Base-by-base conservation (phyloP, 2,888 invertebrate genomes). In the Pseudococcus jackbeardsleyi region DNA sequence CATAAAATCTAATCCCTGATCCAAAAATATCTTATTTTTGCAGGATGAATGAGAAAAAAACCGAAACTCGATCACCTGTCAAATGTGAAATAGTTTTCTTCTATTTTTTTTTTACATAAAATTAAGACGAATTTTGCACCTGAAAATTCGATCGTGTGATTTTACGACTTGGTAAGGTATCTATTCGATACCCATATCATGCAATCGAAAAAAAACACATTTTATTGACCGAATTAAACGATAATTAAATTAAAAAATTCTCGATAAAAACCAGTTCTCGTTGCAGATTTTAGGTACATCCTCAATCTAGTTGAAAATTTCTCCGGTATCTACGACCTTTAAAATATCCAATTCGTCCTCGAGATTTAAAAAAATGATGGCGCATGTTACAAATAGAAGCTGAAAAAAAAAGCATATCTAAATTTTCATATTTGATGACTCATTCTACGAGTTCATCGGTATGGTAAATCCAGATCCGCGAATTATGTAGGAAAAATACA, bases 151-250 rank as follows among this genome's bases (percentile, higher is more conserved):
- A 15, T 22, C 19, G 12, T 22, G 15, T 22, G 22, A 22, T 33
- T 33, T 72, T 33, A 72, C 72, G 33, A 72, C 72, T 26, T 7
- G 15, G 72, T 33, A 17, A 17, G 2, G 15, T 72, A 72, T 33
- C 42, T 42, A 8, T 9, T 39, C 17, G 26, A 26, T 11, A 33
- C 15, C 33, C 11, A 72, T 72, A 33, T 22, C 22, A 72, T 72
- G 33, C 12, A 22, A n/a, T 64, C 9, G 5, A 15, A 33, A 72
- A 1, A 33, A 17, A 33, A 72, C 5, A 33, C 15, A 68, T 72
- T 72, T 72, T 72, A 72, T 72, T 33, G 15, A 15, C 1, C 72
- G 33, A 72, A 72, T 72, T 72, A 72, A 72, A 72, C 72, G 72
- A 72, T 33, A 33, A 72, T 72, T 72, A 72, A 72, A 17, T 9